Base-by-base conservation (phyloP, 2,888 invertebrate species). In the Caradrina clavipalpis region DNA sequence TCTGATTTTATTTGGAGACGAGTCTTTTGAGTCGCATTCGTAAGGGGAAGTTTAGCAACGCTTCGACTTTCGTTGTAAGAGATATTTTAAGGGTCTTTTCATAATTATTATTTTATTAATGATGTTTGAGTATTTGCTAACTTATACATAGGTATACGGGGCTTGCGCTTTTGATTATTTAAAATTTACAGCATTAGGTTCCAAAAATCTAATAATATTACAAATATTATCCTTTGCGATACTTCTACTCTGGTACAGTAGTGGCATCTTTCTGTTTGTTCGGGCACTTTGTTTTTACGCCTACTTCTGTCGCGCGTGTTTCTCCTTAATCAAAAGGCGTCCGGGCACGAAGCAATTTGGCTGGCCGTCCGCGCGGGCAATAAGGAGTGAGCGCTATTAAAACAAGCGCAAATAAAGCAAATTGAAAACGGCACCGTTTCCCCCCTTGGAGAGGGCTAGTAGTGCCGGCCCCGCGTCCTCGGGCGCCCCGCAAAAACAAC, bases 381-480 rank as follows among this genome's bases (percentile, higher is more conserved):
- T 95, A 95, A 95, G 94, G 91, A 94, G 91, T 91, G 92, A 91
- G 91, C 92, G 93, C 95, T 95, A 95, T 95, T 95, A 95, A 96
- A 95, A 95, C 95, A 95, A 94, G 94, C 92, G 92, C 94, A 95
- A 95, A 95, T 95, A 95, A 94, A 95, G 93, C 94, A 95, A 95
- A 95, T 95, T 95, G 95, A 95, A 95, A 95, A 94, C 91, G 94
- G 92, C 90, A 93, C 93, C 91, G 88, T 83, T 87, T 85, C 90
- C 88, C 89, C 89, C 85, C 86, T 81, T 82, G 81, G 80, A 85
- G 91, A 90, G 89, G 89, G 91, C 87, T 87, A 86, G 83, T 83
- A 78, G 82, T 80, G 79, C 78, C 81, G 81, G 70, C 82, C 80
- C 86, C 85, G 80, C 84, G 84, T 80, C 83, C 76, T 78, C 73